phyloP scores from a whole-genome alignment of 2,113 vertebrate genomes.

The Panthera uncia region DNA sequence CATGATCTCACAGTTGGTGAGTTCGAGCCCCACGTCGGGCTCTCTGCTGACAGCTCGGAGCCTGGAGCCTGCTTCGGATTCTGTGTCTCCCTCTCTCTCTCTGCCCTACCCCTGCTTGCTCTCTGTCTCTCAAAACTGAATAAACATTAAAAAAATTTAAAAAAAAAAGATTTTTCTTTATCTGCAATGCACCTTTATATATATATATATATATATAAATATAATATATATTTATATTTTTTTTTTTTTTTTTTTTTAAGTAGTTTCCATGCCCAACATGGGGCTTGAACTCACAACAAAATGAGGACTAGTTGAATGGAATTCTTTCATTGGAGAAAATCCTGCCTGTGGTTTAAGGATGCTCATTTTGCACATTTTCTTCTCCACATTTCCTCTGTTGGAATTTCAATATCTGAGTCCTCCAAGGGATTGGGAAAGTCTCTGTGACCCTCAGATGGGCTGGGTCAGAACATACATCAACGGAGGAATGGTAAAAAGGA shows the following conservation, averaged over 20 bases:
- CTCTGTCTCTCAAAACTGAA: no score
- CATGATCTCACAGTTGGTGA: no score
- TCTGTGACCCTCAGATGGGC: background rate
- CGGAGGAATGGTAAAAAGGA: background rate
- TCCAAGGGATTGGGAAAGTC: background rate
- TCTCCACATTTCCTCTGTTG: background rate
- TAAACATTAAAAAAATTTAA: no score
- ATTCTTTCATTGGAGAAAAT: background rate
- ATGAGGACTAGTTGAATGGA: background rate
- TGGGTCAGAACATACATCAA: background rate
- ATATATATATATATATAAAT: no score
- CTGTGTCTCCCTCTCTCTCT: no score
- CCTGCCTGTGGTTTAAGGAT: background rate
- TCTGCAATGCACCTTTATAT: background rate
- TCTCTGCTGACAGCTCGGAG: no score
- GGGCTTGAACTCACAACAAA: background rate
- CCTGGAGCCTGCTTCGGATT: no score
- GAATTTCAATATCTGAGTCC: background rate
- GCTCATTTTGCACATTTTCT: background rate
- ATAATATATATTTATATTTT: no score
- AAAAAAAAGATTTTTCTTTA: background rate
- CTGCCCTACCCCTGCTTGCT: no score
- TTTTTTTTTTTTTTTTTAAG: background rate
- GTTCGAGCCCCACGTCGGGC: no score
- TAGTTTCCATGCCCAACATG: background rate